Evolutionary conservation across 2,113 vertebrate genomes (phyloP).

Genomic region (Lophochroa leadbeateri): DNA sequence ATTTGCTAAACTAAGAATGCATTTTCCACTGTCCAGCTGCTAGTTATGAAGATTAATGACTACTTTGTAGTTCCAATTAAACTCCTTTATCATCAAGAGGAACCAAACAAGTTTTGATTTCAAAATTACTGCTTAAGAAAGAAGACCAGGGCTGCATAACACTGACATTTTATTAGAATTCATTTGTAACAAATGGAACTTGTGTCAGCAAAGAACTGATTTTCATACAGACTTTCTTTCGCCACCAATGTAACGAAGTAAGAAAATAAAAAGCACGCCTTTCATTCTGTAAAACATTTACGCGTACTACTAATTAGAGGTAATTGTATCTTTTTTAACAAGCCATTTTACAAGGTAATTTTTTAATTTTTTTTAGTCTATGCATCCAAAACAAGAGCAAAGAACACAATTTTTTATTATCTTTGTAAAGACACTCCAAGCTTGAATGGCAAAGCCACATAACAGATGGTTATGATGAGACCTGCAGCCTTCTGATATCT

Average conservation of each 20-base stretch:
- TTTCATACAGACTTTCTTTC: slow-evolving; percentile 98
- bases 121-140: slow-evolving; percentile 74
- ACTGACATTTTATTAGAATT: slow-evolving; percentile 99
- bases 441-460: slow-evolving; percentile 94
- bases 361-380: slow-evolving; percentile 96
- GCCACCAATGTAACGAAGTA: slow-evolving; percentile 99
- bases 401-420: slow-evolving; percentile 95
- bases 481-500: slow-evolving; percentile 84
- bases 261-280: slow-evolving; percentile 99
- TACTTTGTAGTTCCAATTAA: slow-evolving; percentile 41
- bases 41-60: slow-evolving; percentile 61
- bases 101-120: background rate
- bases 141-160: slow-evolving; percentile 91
- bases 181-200: slow-evolving; percentile 99
- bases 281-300: slow-evolving; percentile 99
- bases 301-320: slow-evolving; percentile 99
- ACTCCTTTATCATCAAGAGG: slow-evolving; percentile 12
- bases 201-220: slow-evolving; percentile 99
- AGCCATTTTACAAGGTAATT: slow-evolving; percentile 91
- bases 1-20: slow-evolving; percentile 6
- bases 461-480: slow-evolving; percentile 88
- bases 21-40: slow-evolving; percentile 36
- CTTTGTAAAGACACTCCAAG: slow-evolving; percentile 97
- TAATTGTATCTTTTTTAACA: slow-evolving; percentile 99
- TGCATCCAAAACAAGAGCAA: slow-evolving; percentile 99